phyloP scores from a whole-genome alignment of 2,797 vertebrate genomes.

The Gobio occitaniae region DNA sequence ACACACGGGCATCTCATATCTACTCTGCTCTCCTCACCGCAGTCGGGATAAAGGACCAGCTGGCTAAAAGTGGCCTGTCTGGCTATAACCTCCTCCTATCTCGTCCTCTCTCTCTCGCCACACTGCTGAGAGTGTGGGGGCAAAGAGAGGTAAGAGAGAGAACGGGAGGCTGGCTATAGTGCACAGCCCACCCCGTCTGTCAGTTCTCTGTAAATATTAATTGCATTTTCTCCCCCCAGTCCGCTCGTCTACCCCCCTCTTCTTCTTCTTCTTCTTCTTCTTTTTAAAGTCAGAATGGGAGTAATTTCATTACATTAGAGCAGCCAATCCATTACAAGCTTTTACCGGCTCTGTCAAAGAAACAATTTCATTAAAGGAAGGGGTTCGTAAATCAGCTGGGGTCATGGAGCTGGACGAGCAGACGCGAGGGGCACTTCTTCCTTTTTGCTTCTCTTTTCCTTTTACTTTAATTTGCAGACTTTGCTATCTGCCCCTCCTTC shows the following conservation, averaged over 20 bases:
- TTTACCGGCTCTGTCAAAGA: constrained; percentile 99
- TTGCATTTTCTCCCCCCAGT: constrained; percentile 83
- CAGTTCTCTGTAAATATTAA: constrained; percentile 99
- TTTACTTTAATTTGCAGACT: constrained; percentile 86
- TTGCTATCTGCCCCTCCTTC: constrained; percentile 61
- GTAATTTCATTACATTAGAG: constrained; percentile 99
- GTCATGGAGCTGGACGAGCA: constrained; percentile 87
- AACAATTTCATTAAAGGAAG: constrained; percentile 99
- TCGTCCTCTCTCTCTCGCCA: constrained; percentile 23
- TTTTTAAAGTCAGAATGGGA: constrained; percentile 93
- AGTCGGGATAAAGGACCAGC: constrained; percentile 71
- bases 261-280: constrained; percentile 40
- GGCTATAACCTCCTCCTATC: constrained; percentile 72
- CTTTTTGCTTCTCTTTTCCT: constrained; percentile 73
- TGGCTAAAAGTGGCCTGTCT: constrained; percentile 76
- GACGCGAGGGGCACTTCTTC: constrained; percentile 76
- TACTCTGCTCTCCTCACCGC: constrained; percentile 62
- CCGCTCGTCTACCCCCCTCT: background rate
- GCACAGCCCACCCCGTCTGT: constrained; percentile 88
- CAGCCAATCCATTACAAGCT: constrained; percentile 99
- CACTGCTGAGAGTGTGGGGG: constrained; percentile 13
- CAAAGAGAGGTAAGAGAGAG: constrained; percentile 63
- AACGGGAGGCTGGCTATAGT: constrained; percentile 73
- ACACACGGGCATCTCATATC: constrained; percentile 65
- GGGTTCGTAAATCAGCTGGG: constrained; percentile 98